These are phyloP conservation scores for Malurus alboscapulatus DNA, from an alignment of 2,113 vertebrate genomes.

Conservation along the genomic window DNA sequence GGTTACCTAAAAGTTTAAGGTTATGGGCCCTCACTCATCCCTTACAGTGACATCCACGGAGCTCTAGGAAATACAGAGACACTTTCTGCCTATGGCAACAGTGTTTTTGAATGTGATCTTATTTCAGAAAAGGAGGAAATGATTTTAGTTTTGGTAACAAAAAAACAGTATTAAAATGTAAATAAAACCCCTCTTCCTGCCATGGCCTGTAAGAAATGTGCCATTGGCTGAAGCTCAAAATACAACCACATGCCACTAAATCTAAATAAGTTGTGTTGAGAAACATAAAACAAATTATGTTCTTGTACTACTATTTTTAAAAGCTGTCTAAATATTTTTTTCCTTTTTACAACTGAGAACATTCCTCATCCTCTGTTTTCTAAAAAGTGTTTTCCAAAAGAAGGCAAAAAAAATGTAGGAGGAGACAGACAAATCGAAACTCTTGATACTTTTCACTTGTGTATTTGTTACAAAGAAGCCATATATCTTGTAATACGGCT, in stretches of 20 bases:
- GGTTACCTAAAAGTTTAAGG: neutral
- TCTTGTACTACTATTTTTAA: conserved; percentile 22
- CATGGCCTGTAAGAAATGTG: neutral
- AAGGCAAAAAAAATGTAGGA: neutral
- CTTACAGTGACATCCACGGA: neutral
- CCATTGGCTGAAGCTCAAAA: neutral
- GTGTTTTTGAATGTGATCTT: neutral
- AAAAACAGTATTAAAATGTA: neutral
- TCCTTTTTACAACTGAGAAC: conserved; percentile 2
- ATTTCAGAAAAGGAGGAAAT: neutral
- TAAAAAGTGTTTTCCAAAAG: neutral
- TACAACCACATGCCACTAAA: neutral
- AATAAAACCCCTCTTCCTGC: neutral
- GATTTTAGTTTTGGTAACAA: neutral
- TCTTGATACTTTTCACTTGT: neutral
- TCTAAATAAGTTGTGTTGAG: neutral
- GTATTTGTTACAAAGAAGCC: neutral
- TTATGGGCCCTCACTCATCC: neutral
- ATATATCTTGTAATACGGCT: neutral
- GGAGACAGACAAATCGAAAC: neutral
- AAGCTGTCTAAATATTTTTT: conserved; percentile 48
- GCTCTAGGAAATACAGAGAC: neutral
- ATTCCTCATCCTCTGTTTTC: neutral
- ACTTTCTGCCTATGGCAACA: neutral
- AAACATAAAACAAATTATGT: neutral